Conservation (phyloP, 35 echinoderm and acorn worm species). For the Apostichopus japonicus region DNA sequence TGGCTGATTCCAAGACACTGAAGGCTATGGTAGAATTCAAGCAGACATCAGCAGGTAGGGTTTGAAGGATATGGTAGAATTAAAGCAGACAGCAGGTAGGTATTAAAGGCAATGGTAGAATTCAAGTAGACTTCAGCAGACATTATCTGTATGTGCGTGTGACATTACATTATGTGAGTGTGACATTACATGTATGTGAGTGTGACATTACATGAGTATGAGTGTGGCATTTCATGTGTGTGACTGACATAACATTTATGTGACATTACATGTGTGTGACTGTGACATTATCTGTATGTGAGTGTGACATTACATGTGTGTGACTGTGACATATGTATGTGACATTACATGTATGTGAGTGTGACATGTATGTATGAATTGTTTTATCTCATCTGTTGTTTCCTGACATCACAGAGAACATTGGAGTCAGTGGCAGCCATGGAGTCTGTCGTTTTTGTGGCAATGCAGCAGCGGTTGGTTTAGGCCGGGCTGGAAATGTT, state of each 20-base stretch:
- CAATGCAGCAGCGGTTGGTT: conserved; percentile 61
- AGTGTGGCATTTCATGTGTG: too few species aligned
- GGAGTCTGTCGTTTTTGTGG: conserved; percentile 92
- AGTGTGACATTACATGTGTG: too few species aligned
- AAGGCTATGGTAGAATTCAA: conserved; percentile 99
- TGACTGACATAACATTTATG: too few species aligned
- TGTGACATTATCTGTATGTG: background rate
- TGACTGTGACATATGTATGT: background rate
- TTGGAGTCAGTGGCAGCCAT: conserved; percentile 59
- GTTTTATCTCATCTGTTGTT: too few species aligned
- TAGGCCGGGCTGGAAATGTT: conserved; percentile 69
- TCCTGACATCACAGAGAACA: background rate
- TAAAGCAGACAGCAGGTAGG: conserved; percentile 14
- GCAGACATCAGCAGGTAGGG: conserved; percentile 72
- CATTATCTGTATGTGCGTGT: too few species aligned
- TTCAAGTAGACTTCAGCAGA: conserved; percentile 88
- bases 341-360: background rate
- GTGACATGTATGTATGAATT: background rate
- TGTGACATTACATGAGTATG: too few species aligned
- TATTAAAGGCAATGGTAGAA: conserved; percentile 98
- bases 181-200: too few species aligned
- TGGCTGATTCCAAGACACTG: conserved; percentile 97
- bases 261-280: too few species aligned
- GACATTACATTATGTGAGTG: too few species aligned
- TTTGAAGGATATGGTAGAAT: background rate